Evolutionary conservation across 2,113 vertebrate genomes (phyloP).

Genomic region (Phalacrocorax brasilianus): DNA sequence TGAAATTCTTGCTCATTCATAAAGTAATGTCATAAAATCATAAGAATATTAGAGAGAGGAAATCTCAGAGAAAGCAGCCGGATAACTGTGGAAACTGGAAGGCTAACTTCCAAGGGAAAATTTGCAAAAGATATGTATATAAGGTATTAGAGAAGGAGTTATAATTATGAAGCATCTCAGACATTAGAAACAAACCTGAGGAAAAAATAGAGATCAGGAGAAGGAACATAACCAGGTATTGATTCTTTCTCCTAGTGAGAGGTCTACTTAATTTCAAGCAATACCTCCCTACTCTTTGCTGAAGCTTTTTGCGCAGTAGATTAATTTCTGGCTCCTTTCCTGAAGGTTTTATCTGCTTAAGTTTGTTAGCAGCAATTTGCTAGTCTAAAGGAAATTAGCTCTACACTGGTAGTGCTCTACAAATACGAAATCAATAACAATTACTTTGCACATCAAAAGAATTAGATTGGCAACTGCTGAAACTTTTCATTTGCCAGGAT

Average conservation of each 20-base stretch:
- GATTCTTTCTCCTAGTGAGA: not conserved
- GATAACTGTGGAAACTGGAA: not conserved
- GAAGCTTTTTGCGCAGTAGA: not conserved
- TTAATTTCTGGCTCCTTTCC: not conserved
- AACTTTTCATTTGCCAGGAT: not conserved
- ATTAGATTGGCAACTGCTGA: not conserved
- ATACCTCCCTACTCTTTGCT: not conserved
- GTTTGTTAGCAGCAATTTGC: not conserved
- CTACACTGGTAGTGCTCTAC: not conserved
- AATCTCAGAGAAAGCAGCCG: not conserved
- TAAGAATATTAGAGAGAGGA: not conserved
- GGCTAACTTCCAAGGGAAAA: not conserved
- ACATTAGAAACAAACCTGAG: not conserved
- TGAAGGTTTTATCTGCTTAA: not conserved
- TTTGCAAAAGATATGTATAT: not conserved
- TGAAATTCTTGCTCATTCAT: not conserved
- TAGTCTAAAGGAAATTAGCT: slow-evolving; percentile 1
- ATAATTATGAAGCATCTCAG: not conserved
- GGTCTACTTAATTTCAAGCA: not conserved
- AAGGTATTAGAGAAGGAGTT: not conserved
- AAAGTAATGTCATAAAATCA: not conserved
- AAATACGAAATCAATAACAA: slow-evolving; percentile 1
- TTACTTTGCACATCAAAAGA: not conserved
- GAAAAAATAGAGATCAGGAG: not conserved
- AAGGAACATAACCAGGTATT: not conserved